A percentile compares a stretch with the other conserved stretches of the same genome.
These are phyloP conservation scores for Argyresthia goedartella DNA, from an alignment of 2,888 invertebrate species.

Conservation along the genomic window DNA sequence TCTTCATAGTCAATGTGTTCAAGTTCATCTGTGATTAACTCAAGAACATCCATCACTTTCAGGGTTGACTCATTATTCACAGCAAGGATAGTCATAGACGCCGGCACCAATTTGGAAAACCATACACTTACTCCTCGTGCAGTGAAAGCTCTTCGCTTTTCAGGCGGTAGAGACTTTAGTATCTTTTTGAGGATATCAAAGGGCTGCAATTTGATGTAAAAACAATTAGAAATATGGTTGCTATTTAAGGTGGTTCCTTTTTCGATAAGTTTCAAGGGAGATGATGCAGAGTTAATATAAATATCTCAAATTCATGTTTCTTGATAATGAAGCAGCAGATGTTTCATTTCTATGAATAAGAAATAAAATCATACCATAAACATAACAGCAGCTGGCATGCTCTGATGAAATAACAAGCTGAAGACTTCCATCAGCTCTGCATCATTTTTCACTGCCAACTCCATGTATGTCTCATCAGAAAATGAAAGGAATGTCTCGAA, in stretches of 20 bases:
- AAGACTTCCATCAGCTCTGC: conserved; percentile 27
- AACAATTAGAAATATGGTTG: conserved; percentile 14
- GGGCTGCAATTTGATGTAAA: conserved; percentile 26
- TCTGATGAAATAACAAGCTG: conserved; percentile 22
- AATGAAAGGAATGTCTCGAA: conserved; percentile 34
- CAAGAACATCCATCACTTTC: conserved; percentile 36
- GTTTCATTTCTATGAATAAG: no score
- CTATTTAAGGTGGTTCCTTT: no score
- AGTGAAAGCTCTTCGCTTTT: conserved; percentile 34
- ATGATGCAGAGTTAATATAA: no score
- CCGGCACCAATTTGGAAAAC: conserved; percentile 58
- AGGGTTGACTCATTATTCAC: neutral
- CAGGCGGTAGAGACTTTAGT: conserved; percentile 33
- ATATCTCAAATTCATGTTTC: no score
- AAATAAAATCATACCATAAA: conserved; percentile 22
- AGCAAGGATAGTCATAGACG: conserved; percentile 27
- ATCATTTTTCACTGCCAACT: conserved; percentile 19
- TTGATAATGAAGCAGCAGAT: no score
- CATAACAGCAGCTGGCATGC: conserved; percentile 17
- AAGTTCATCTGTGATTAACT: conserved; percentile 48
- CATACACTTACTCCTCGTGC: conserved; percentile 51
- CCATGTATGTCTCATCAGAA: conserved; percentile 27
- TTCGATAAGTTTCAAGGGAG: no score
- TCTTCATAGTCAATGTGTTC: conserved; percentile 39
- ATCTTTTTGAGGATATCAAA: conserved; percentile 40